Percentiles rank a stretch among this genome's conserved stretches.
Evolutionary conservation across 1,140 invertebrate genomes (phyloP).

Genomic region (Zaprionus tsacasi): DNA sequence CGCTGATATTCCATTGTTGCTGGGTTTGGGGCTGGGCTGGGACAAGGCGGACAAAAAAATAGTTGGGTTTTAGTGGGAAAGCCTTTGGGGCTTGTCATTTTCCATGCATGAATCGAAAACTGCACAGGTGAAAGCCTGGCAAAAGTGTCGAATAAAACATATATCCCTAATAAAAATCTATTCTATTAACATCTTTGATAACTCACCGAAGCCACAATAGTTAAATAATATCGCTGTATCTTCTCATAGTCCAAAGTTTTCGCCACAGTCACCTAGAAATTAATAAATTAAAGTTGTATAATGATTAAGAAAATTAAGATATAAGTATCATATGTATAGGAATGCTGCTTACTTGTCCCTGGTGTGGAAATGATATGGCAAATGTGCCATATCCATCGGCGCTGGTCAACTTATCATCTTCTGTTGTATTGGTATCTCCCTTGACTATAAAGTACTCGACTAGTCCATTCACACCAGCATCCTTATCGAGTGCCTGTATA

Average conservation of each 20-base stretch:
- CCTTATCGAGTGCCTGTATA: slow-evolving; percentile 92
- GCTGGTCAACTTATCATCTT: slow-evolving; percentile 87
- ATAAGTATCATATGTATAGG: background rate
- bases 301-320: background rate
- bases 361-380: slow-evolving; percentile 94
- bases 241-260: slow-evolving; percentile 94
- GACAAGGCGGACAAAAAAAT: background rate
- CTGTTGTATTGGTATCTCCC: slow-evolving; percentile 86
- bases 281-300: background rate
- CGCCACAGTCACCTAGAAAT: slow-evolving; percentile 90
- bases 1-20: slow-evolving; percentile 42
- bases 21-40: slow-evolving; percentile 7
- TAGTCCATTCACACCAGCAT: slow-evolving; percentile 93
- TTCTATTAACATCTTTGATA: background rate
- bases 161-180: background rate
- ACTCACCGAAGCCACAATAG: slow-evolving; percentile 95
- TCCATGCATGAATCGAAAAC: background rate
- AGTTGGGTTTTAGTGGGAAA: background rate
- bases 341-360: slow-evolving; percentile 87
- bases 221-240: slow-evolving; percentile 94
- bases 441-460: slow-evolving; percentile 92
- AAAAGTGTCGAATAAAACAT: background rate
- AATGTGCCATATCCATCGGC: slow-evolving; percentile 93
- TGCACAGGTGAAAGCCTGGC: background rate
- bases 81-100: background rate